phyloP scores from a whole-genome alignment of 2,113 vertebrate species.

The Ploceus nigricollis region DNA sequence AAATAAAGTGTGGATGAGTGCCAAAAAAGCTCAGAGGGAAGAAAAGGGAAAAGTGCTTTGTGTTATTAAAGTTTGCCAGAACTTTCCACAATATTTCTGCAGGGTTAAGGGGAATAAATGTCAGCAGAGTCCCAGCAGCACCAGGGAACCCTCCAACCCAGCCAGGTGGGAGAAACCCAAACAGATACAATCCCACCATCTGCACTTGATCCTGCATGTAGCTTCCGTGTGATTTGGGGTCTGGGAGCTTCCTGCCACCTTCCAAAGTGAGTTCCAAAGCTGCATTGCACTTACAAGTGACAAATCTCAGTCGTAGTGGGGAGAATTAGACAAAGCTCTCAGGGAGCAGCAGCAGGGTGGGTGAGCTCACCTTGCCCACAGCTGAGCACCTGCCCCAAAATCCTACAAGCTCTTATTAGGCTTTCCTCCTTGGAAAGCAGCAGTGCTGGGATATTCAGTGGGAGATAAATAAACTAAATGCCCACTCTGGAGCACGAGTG shows the following conservation, averaged over 20 bases:
- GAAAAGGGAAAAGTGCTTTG: background rate
- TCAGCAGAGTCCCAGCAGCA: background rate
- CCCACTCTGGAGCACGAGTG: fast-evolving
- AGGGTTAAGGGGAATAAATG: background rate
- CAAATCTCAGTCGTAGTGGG: background rate
- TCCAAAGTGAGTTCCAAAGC: background rate
- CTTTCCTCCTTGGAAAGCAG: background rate
- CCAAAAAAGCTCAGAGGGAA: background rate
- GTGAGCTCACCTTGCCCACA: background rate
- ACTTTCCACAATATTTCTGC: background rate
- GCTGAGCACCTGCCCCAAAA: background rate
- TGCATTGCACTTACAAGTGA: background rate
- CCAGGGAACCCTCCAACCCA: background rate
- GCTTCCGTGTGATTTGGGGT: background rate
- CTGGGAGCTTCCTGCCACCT: background rate
- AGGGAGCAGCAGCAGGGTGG: fast-evolving
- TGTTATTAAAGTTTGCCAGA: background rate
- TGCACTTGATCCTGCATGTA: background rate
- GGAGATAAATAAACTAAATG: fast-evolving
- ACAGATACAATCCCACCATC: background rate
- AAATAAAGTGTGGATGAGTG: background rate
- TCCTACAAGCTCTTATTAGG: background rate
- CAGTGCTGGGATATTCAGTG: too few species aligned
- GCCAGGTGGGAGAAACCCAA: background rate
- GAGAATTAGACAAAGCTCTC: background rate